Evolutionary conservation across 2,797 vertebrate species (phyloP).

Genomic region (Falco peregrinus): DNA sequence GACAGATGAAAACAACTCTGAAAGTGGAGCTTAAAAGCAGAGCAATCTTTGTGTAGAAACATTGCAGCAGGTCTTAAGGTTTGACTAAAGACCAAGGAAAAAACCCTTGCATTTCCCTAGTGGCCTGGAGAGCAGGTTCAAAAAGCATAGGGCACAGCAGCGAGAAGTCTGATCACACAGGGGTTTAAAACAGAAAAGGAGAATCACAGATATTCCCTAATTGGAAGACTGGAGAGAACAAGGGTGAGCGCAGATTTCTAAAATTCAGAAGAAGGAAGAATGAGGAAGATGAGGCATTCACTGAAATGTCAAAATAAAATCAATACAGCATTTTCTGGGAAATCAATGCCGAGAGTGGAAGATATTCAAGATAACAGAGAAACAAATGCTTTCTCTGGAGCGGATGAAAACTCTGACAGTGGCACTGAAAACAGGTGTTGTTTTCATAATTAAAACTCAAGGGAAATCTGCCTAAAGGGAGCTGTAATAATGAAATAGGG

Average conservation of each 20-base stretch:
- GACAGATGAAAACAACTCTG: background rate
- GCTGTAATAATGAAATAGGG: slow-evolving; percentile 71
- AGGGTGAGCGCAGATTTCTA: slow-evolving; percentile 53
- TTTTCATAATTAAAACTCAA: slow-evolving; percentile 82
- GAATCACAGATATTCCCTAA: slow-evolving; percentile 64
- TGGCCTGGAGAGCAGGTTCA: background rate
- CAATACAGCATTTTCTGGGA: slow-evolving; percentile 61
- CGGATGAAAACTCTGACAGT: slow-evolving; percentile 60
- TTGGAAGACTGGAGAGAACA: slow-evolving; percentile 41
- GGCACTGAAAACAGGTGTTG: slow-evolving; percentile 72
- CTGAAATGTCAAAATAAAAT: slow-evolving; percentile 73
- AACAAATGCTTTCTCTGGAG: slow-evolving; percentile 58
- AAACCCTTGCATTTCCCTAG: background rate
- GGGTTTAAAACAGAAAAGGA: slow-evolving; percentile 42
- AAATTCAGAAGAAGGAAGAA: slow-evolving; percentile 53
- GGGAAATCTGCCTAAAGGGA: slow-evolving; percentile 72
- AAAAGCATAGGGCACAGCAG: background rate
- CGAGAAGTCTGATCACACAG: slow-evolving; percentile 41
- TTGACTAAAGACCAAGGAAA: background rate
- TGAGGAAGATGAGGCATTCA: slow-evolving; percentile 54
- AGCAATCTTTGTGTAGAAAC: background rate
- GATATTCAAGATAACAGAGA: slow-evolving; percentile 35
- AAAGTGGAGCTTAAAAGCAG: background rate
- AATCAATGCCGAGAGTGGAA: slow-evolving; percentile 69
- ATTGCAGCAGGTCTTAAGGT: background rate